These are phyloP conservation scores for Pimephales promelas DNA, from an alignment of 2,113 vertebrate species.

Conservation along the genomic window DNA sequence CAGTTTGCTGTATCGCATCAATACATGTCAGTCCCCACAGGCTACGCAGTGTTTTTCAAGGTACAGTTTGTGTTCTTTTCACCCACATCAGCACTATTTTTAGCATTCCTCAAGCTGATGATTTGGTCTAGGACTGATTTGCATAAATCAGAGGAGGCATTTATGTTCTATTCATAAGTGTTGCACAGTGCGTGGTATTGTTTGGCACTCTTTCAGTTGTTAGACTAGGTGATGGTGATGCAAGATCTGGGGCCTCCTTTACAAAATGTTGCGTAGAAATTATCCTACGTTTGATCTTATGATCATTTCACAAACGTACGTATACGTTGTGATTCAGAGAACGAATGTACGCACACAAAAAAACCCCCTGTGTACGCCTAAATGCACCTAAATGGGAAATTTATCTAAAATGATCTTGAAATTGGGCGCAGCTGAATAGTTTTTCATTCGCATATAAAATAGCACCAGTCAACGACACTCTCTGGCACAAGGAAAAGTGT, in stretches of 20 bases:
- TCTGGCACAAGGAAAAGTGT: no score
- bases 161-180: slow-evolving; percentile 10
- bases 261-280: no score
- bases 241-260: neutral
- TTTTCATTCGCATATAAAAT: no score
- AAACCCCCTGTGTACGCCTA: no score
- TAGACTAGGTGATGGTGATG: neutral
- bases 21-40: neutral
- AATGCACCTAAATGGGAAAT: no score
- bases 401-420: no score
- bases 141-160: slow-evolving; percentile 16
- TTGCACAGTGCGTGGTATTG: slow-evolving; percentile 3
- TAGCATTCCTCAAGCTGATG: slow-evolving; percentile 3
- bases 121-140: slow-evolving; percentile 25
- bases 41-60: neutral
- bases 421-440: no score
- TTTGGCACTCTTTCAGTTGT: slow-evolving; percentile 12
- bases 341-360: no score
- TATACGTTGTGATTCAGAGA: no score
- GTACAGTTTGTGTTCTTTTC: neutral
- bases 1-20: neutral
- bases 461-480: no score
- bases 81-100: slow-evolving; percentile 3
- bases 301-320: no score
- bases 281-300: no score